Base-by-base conservation (phyloP, 2,113 vertebrate species). In the Sisor rabdophorus region DNA sequence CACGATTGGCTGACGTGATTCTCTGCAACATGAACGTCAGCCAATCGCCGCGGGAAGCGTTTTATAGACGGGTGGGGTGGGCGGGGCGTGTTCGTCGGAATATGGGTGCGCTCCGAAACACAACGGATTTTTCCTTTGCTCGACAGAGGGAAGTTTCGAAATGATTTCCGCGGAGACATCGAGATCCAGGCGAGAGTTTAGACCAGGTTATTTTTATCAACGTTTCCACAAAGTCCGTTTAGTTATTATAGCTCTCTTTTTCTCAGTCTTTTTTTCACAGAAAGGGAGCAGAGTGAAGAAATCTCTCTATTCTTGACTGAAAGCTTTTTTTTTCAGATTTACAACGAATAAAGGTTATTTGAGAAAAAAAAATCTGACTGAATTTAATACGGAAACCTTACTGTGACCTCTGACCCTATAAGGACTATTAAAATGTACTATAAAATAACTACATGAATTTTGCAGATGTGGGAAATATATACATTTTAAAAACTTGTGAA, bases 121-220 rank as follows among this genome's bases (percentile, higher is more conserved):
- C 24, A 12, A 20, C 65, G 48, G 65, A 69, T 52, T 69, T 69
- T 67, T 69, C 24, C 65, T 65, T 30, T 52, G 17, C 28, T 52
- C 65, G 47, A 50, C 65, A 19, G 24, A 52, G 17, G 11, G 65
- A 69, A 69, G 65, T 69, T 69, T 69, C 65, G 65, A 69, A 52
- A 52, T 69, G 16, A 69, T 69, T 69, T 69, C 47, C 24, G 15
- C 44, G 9, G 22, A 68, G 20, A 64, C 11, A 13, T 2, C 36
- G 61, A 64, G 15, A 68, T 50, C 47, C 24, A 19, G 65, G 40
- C n/a, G 3, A 8, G n/a, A 47, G 40, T 67, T 47, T 47, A 65
- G 44, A n/a, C 36, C 20, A 0, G 1, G 15, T 11, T 50, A 17
- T 50, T 17, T 50, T 28, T 24, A 47, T 50, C 65, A 48, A 5